phyloP scores from a whole-genome alignment of 2,888 invertebrate genomes.

The Bembecia ichneumoniformis region DNA sequence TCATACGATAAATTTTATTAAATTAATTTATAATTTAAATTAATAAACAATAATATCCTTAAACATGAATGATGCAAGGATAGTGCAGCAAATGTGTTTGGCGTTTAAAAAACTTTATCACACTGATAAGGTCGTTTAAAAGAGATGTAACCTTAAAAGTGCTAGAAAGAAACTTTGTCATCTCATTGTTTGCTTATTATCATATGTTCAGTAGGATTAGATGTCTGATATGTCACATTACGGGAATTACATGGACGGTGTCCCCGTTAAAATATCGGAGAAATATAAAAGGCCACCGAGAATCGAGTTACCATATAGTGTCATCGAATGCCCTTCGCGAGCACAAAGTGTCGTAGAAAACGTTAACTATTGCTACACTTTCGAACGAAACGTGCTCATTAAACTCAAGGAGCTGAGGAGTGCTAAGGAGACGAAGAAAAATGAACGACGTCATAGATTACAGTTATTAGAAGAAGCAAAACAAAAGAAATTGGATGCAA shows the following conservation, averaged over 20 bases:
- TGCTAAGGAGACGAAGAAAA: constrained; percentile 74
- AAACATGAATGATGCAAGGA: constrained; percentile 23
- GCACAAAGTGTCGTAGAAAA: constrained; percentile 50
- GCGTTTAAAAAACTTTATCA: constrained; percentile 18
- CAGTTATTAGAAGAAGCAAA: constrained; percentile 72
- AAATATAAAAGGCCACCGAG: constrained; percentile 84
- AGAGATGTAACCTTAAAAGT: constrained; percentile 66
- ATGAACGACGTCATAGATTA: constrained; percentile 74
- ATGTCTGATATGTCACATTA: constrained; percentile 64
- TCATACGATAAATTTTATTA: constrained; percentile 11
- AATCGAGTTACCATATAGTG: constrained; percentile 66
- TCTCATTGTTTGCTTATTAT: constrained; percentile 53
- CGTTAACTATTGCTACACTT: constrained; percentile 75
- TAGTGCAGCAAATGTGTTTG: constrained; percentile 13
- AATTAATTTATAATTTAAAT: constrained; percentile 17
- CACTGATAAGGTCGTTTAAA: constrained; percentile 60
- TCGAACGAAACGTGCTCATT: constrained; percentile 80
- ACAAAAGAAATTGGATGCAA: constrained; percentile 66
- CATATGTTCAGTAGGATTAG: constrained; percentile 27
- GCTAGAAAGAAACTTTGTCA: constrained; percentile 57
- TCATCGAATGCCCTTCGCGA: constrained; percentile 41
- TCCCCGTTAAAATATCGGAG: constrained; percentile 91
- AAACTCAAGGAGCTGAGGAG: constrained; percentile 81
- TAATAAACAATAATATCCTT: constrained; percentile 19
- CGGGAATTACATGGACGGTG: constrained; percentile 82